Conservation (phyloP, 2,113 vertebrate genomes). For the Heterotilapia buettikoferi region DNA sequence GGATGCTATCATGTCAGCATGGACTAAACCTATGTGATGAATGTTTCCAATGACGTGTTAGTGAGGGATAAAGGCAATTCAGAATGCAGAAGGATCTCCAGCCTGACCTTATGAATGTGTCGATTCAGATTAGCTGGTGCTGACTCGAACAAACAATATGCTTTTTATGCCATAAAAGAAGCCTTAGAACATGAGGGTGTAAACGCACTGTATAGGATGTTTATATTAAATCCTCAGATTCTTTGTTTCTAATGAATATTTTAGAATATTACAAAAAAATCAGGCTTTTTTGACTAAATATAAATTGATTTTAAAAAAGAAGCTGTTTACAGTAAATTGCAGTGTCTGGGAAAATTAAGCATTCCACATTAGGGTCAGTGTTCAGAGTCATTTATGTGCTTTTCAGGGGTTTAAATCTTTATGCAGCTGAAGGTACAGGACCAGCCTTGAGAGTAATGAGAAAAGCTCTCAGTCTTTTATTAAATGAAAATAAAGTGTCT, state of each 20-base stretch:
- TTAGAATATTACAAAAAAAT: neutral
- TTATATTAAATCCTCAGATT: neutral
- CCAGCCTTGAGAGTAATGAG: neutral
- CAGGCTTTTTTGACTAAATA: neutral
- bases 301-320: neutral
- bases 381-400: neutral
- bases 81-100: neutral
- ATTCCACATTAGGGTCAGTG: neutral
- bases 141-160: neutral
- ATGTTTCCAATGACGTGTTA: fast-evolving
- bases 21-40: neutral
- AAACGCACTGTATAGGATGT: fast-evolving
- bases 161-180: neutral
- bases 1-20: neutral
- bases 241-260: neutral
- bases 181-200: neutral
- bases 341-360: neutral
- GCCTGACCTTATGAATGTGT: neutral
- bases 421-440: neutral
- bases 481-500: neutral
- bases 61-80: neutral
- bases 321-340: neutral
- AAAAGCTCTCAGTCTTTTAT: neutral
- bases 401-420: neutral
- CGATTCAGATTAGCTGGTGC: neutral